Percentiles rank a stretch among this genome's conserved stretches.
These are phyloP conservation scores for Chloroceryle amazona DNA, from an alignment of 2,797 vertebrate species.

Conservation along the genomic window DNA sequence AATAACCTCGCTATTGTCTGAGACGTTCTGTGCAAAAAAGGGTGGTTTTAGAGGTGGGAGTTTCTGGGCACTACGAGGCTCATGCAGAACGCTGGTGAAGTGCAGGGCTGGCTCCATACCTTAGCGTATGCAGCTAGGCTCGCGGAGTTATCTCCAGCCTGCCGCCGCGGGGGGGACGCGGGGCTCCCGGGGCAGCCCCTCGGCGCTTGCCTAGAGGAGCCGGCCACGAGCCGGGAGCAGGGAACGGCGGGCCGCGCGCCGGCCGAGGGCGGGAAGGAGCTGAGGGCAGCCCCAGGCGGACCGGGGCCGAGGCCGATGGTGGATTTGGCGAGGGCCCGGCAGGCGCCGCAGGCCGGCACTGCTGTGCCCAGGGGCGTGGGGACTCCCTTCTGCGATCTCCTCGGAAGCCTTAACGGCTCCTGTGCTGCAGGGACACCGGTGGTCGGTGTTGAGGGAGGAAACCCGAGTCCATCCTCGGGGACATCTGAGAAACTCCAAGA, in stretches of 20 bases:
- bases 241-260: background rate
- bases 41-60: too few relatives aligned
- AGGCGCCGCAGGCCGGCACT: background rate
- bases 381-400: rapidly evolving
- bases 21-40: background rate
- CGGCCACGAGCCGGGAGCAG: too few relatives aligned
- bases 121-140: rapidly evolving
- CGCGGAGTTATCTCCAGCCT: background rate
- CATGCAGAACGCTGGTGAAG: rapidly evolving
- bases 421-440: too few relatives aligned
- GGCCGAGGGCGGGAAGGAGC: background rate
- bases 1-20: background rate
- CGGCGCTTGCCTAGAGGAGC: background rate
- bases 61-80: background rate
- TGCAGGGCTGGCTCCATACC: background rate
- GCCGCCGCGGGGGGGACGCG: too few relatives aligned
- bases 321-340: rapidly evolving
- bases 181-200: too few relatives aligned
- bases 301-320: background rate
- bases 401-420: background rate
- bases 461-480: background rate
- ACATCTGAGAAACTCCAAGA: background rate
- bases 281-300: background rate
- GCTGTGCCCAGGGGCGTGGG: rapidly evolving
- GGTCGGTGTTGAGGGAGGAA: rapidly evolving